Percentiles rank a stretch among this genome's conserved stretches.
Evolutionary conservation across 2,797 vertebrate species (phyloP).

Genomic region (Yasuhikotakia modesta): DNA sequence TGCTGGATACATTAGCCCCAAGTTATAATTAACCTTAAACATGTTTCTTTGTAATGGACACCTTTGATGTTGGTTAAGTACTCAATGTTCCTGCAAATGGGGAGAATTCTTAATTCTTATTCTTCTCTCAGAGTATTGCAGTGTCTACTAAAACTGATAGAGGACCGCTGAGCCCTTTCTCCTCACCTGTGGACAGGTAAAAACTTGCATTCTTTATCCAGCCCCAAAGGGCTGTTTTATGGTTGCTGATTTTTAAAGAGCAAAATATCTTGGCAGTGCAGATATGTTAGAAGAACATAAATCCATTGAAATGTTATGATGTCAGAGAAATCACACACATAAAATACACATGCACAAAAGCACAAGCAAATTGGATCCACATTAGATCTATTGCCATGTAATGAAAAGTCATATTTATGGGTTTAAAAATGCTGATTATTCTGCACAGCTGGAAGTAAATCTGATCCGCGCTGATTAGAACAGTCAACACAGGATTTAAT

Average conservation of each 20-base stretch:
- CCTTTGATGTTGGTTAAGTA: background rate
- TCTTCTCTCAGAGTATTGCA: slow-evolving; percentile 81
- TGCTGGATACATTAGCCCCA: background rate
- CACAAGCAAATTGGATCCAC: background rate
- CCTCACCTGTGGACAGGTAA: slow-evolving; percentile 90
- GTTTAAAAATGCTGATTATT: too few relatives aligned
- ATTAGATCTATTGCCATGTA: too few relatives aligned
- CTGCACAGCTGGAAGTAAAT: too few relatives aligned
- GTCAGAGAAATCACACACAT: background rate
- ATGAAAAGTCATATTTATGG: too few relatives aligned
- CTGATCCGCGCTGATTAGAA: too few relatives aligned
- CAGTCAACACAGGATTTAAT: too few relatives aligned
- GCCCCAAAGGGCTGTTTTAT: background rate
- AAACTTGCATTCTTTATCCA: background rate
- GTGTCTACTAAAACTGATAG: slow-evolving; percentile 77
- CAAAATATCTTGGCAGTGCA: background rate
- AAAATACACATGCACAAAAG: background rate
- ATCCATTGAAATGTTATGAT: background rate
- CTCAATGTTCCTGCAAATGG: background rate
- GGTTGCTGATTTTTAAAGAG: background rate
- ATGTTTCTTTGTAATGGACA: background rate
- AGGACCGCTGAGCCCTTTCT: slow-evolving; percentile 80
- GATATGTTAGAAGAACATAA: background rate
- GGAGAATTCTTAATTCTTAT: background rate
- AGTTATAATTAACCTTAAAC: background rate